Evolutionary conservation across 2,797 vertebrate species (phyloP).

Genomic region (Notoglanidium macrostoma): DNA sequence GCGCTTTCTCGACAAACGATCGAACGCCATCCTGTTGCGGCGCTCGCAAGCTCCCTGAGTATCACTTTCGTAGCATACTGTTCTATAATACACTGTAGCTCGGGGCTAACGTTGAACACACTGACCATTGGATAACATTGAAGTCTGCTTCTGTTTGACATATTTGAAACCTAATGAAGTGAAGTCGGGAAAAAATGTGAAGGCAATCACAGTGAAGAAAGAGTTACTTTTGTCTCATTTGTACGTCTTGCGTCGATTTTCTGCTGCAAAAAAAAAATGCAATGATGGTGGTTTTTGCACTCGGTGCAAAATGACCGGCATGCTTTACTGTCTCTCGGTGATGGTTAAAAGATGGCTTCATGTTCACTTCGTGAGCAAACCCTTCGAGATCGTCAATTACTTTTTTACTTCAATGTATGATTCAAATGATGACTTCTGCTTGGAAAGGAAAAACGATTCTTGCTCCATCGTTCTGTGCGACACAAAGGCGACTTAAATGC

Average conservation of each 20-base stretch:
- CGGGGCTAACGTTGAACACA: too few species aligned
- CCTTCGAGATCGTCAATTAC: too few species aligned
- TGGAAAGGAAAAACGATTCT: background rate
- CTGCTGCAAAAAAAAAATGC: background rate
- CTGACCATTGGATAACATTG: too few species aligned
- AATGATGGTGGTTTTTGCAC: background rate
- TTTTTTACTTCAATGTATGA: background rate
- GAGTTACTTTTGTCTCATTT: conserved; percentile 66
- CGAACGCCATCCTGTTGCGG: background rate
- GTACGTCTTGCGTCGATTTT: background rate
- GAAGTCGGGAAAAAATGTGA: conserved; percentile 13
- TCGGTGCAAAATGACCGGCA: background rate
- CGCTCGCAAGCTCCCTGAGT: background rate
- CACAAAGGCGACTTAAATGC: background rate
- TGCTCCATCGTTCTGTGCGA: background rate
- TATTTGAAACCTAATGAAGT: background rate
- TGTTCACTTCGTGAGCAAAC: background rate
- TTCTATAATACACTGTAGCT: conserved; percentile 30
- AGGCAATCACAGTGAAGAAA: conserved; percentile 60
- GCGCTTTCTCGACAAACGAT: background rate
- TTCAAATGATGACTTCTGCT: background rate
- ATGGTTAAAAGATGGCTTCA: background rate
- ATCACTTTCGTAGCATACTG: background rate
- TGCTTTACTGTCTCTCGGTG: background rate
- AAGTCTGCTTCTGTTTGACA: conserved; percentile 54